A percentile compares a stretch with the other conserved stretches of the same genome.
These are phyloP conservation scores for Drosophila novamexicana DNA, from an alignment of 1,140 invertebrate species.

Conservation along the genomic window DNA sequence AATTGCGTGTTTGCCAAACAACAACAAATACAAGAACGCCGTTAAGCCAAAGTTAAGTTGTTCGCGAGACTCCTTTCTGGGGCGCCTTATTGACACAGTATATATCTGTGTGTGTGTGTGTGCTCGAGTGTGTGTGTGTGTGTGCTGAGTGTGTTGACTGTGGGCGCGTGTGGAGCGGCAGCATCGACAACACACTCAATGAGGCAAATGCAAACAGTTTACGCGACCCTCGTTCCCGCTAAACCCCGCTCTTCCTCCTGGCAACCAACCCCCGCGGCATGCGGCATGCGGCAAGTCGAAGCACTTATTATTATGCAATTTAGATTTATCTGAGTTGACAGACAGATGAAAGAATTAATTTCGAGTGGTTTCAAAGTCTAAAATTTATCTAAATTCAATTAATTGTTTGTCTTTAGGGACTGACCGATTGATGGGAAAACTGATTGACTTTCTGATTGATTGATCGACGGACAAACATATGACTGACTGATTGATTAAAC, in stretches of 20 bases:
- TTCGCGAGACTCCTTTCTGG: conserved; percentile 19
- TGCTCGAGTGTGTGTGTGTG: conserved; percentile 3
- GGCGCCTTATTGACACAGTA: conserved; percentile 43
- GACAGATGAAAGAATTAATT: conserved; percentile 23
- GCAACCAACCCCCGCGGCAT: conserved; percentile 15
- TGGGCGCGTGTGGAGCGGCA: conserved; percentile 62
- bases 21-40: conserved; percentile 30
- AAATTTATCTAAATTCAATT: background rate
- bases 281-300: conserved; percentile 6
- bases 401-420: background rate
- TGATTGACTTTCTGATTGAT: too few relatives aligned
- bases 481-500: too few relatives aligned
- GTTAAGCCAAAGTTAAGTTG: conserved; percentile 35
- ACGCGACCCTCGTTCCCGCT: conserved; percentile 58
- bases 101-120: background rate
- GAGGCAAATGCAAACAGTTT: conserved; percentile 77
- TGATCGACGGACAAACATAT: too few relatives aligned
- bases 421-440: too few relatives aligned
- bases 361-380: background rate
- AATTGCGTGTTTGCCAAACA: conserved; percentile 75
- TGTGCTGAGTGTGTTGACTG: conserved; percentile 66
- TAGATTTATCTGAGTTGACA: conserved; percentile 27
- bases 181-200: conserved; percentile 62
- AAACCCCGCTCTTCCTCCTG: background rate
- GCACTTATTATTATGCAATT: conserved; percentile 39